Conservation (phyloP, 37 sponge, comb jelly and placozoan species). For the Hormiphora californensis region DNA sequence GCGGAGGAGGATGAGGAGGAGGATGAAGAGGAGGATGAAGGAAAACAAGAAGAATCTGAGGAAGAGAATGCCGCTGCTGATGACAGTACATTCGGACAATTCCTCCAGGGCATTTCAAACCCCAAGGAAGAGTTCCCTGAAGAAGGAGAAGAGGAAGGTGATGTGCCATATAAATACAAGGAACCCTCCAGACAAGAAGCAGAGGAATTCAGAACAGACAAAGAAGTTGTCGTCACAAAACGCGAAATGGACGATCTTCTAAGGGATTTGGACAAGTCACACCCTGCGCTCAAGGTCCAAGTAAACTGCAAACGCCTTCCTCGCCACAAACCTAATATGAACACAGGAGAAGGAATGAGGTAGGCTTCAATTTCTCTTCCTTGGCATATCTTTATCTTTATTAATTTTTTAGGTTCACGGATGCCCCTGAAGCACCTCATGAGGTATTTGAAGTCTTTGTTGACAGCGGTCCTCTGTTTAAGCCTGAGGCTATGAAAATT, state of each 20-base stretch:
- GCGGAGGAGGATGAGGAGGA: background rate
- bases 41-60: background rate
- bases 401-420: no score
- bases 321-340: no score
- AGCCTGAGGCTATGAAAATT: background rate
- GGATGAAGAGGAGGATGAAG: background rate
- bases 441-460: no score
- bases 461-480: background rate
- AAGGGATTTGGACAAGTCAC: constrained; percentile 13
- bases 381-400: no score
- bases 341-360: no score
- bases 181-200: background rate
- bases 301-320: background rate
- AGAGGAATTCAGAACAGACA: constrained; percentile 36
- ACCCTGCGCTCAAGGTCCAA: constrained; percentile 16
- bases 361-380: no score
- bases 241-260: constrained; percentile 11
- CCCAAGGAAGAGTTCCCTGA: constrained; percentile 14
- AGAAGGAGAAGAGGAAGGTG: background rate
- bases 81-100: background rate
- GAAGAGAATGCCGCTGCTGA: background rate
- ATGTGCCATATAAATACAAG: constrained; percentile 2
- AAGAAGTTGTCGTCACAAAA: constrained; percentile 23
- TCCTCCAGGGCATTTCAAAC: constrained; percentile 9
- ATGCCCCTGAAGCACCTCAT: no score